Evolutionary conservation across 2,888 invertebrate genomes (phyloP).

Genomic region (Chirona hameri): DNA sequence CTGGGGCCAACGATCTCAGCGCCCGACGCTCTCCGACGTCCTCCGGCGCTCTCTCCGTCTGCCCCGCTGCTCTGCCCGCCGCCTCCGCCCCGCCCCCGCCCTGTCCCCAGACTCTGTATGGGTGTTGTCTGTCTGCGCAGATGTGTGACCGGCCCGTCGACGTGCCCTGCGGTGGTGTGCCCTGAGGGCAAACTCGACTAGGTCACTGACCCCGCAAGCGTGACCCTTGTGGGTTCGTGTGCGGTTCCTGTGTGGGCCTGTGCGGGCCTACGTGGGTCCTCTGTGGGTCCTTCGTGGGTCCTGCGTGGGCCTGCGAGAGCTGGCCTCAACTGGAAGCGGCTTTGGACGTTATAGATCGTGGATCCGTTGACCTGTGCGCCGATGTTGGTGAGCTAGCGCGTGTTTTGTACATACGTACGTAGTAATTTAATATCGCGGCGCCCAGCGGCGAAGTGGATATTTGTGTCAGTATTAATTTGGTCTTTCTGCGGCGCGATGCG

Average conservation of each 20-base stretch:
- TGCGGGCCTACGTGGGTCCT: neutral
- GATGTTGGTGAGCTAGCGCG: neutral
- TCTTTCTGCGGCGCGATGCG: conserved; percentile 2
- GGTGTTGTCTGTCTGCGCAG: neutral
- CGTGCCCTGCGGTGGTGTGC: neutral
- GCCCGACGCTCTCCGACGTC: neutral
- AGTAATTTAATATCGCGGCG: conserved; percentile 5
- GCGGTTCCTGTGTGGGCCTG: neutral
- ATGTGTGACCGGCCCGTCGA: too few species aligned
- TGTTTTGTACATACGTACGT: conserved; percentile 27
- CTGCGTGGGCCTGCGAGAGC: neutral
- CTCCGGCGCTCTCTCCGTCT: neutral
- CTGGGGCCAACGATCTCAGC: conserved; percentile 8
- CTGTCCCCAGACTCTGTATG: neutral
- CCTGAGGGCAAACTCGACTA: neutral
- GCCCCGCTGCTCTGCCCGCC: neutral
- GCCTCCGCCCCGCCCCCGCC: neutral
- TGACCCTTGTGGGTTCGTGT: neutral
- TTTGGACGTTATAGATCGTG: neutral
- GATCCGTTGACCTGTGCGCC: neutral
- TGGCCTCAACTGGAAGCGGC: neutral
- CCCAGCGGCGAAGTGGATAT: conserved; percentile 1
- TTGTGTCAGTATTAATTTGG: conserved; percentile 29
- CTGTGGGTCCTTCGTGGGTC: neutral
- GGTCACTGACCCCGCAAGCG: neutral